Percentiles rank a stretch among this genome's conserved stretches.
Conservation (phyloP, 2,797 vertebrate species). For the Melanotaenia maccullochi region DNA sequence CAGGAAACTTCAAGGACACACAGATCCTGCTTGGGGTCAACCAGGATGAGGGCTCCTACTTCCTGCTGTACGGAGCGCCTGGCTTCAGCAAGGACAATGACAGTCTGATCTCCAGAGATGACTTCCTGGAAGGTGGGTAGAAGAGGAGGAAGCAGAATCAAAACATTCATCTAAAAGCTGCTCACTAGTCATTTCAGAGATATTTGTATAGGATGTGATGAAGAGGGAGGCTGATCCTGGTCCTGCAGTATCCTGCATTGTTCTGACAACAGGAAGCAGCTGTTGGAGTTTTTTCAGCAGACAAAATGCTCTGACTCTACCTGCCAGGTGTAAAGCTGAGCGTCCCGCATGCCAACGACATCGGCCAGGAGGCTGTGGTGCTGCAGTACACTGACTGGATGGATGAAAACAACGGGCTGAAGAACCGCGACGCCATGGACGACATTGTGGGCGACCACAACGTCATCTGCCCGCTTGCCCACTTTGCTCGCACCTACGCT, state of each 20-base stretch:
- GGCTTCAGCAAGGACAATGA: slow-evolving; percentile 96
- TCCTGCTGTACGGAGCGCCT: slow-evolving; percentile 91
- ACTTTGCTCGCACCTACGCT: slow-evolving; percentile 86
- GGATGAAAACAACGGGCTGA: slow-evolving; percentile 87
- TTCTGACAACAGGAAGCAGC: too few relatives aligned
- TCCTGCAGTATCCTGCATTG: neutral
- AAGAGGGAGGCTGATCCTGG: neutral
- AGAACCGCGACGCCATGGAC: slow-evolving; percentile 91
- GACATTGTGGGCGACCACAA: slow-evolving; percentile 95
- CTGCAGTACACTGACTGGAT: slow-evolving; percentile 96
- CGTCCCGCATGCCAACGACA: slow-evolving; percentile 91
- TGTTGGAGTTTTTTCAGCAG: too few relatives aligned
- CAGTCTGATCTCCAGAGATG: slow-evolving; percentile 91
- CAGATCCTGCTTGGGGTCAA: slow-evolving; percentile 91
- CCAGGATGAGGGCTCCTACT: slow-evolving; percentile 92
- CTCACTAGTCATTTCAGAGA: too few relatives aligned
- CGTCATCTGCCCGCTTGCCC: slow-evolving; percentile 90
- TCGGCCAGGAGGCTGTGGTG: slow-evolving; percentile 91
- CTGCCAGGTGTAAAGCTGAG: slow-evolving; percentile 85
- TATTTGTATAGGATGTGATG: neutral
- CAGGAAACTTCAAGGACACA: slow-evolving; percentile 87
- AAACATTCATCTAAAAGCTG: neutral
- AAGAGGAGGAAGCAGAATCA: too few relatives aligned
- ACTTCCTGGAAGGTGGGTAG: slow-evolving; percentile 86
- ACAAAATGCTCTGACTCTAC: neutral